A percentile compares a stretch with the other conserved stretches of the same genome.
Conservation (phyloP, 2,888 invertebrate species). For the Gasteruption jaculator region DNA sequence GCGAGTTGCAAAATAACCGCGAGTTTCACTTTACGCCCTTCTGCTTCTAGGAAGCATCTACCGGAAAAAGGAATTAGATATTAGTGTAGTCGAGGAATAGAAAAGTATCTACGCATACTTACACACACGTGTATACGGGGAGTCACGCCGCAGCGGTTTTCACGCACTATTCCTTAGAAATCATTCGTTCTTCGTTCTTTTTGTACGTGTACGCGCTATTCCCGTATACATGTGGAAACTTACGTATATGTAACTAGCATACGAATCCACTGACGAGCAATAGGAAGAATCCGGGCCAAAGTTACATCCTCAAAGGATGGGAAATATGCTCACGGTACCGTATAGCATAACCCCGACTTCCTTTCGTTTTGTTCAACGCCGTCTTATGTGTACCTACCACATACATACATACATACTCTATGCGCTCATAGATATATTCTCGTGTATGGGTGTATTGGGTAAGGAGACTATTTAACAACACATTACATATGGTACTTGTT, state of each 20-base stretch:
- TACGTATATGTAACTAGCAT: slow-evolving; percentile 3
- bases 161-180: slow-evolving; percentile 28
- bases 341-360: slow-evolving; percentile 35
- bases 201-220: slow-evolving; percentile 2
- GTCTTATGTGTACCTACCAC: slow-evolving; percentile 9
- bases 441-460: no score
- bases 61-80: no score
- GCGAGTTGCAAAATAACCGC: no score
- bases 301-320: slow-evolving; percentile 29
- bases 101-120: no score
- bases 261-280: slow-evolving; percentile 10
- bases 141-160: slow-evolving; percentile 29
- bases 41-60: no score
- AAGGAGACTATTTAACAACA: no score
- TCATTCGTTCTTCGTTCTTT: slow-evolving; percentile 17
- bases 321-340: slow-evolving; percentile 40
- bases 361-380: slow-evolving; percentile 23
- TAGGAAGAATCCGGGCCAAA: slow-evolving; percentile 24
- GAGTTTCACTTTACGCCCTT: no score
- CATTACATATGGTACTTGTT: no score
- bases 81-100: no score
- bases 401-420: no score
- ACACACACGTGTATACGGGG: no score
- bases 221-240: slow-evolving; percentile 2
- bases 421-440: no score